Base-by-base conservation (phyloP, 2,888 invertebrate species). In the Cephus nigrinus region DNA sequence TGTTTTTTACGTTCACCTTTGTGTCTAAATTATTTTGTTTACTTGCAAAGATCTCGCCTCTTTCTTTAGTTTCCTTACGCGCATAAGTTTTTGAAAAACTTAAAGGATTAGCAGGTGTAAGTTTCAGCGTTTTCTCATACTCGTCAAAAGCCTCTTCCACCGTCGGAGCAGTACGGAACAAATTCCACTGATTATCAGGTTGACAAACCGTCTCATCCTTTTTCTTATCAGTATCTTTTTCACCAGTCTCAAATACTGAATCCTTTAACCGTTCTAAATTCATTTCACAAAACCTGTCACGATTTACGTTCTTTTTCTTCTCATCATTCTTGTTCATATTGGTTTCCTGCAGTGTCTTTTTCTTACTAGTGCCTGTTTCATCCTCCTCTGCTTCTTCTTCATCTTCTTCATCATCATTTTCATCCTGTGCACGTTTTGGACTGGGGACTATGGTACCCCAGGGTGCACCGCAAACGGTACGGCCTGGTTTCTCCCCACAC, bases 401-500 rank as follows among this genome's bases (percentile, higher is more conserved):
- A 32, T 82, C 72, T 34, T 83, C 84, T 35, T 84, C 81, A 0
- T 86, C 86, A 0, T 76, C 81, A 1, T 78, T 81, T 35, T 79
- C 83, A 78, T 81, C 79, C 55, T 81, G 80, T 23, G 80, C 76
- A 68, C 75, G 79, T 79, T 82, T 82, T 80, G 77, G 78, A 11
- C 69, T 11, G 0, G 84, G 82, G 76, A 84, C 78, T 12, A 80
- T 82, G 32, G 77, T 73, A 34, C 87, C 86, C 23, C 83, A 86
- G 12, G 84, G 83, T 12, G 83, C 87, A 9, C 82, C 84, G 34
- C 87, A 87, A 11, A 87, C 80, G 4, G 86, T 82, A 73, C 84
- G 84, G 4, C 87, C 87, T 71, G 86, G 83, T 75, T 80, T 87
- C 1, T 77, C 80, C 35, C 87, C 87, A 71, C 86, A 86, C 0